Base-by-base conservation (phyloP, 2,888 invertebrate species). In the Xestia xanthographa region DNA sequence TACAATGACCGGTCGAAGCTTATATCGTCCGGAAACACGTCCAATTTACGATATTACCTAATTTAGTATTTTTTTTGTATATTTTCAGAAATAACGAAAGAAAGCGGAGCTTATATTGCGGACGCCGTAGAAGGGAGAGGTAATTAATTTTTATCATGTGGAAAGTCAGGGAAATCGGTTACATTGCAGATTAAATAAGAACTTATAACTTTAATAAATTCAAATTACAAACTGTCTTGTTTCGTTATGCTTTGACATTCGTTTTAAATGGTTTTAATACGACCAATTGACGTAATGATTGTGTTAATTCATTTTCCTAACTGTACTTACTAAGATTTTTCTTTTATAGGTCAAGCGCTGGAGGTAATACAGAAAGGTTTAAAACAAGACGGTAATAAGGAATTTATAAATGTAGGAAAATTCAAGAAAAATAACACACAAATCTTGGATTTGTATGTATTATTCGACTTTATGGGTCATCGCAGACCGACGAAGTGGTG, bases 71-170 rank as follows among this genome's bases (percentile, higher is more conserved):
- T 56, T n/a, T 29, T 12, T 58, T 45, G 17, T 58, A 26, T 26
- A 43, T 62, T 81, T 85, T 38, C 85, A 95, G 95, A 88, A 22
- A 74, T 94, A 3, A 87, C 90, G 5, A 71, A 87, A 3, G 94
- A 93, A 85, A 94, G 93, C 11, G 90, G 94, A 22, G 91, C 93
- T 3, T 83, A 94, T 85, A 82, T 95, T 58, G 77, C 93, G 14
- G 91, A 95, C 76, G 48, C 90, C 1, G 83, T 94, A 14, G 89
- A 92, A 89, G 94, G 91, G 73, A 90, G 93, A 92, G 94, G 95
- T 92, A 83, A 81, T 76, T n/a, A 20, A 22, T 38, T 63, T 77
- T 56, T 38, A 38, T 29, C 9, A 22, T 26, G 20, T 50, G 12
- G n/a, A 56, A 38, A 60, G 4, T 22, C 12, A 34, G 14, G 0